Base-by-base conservation (phyloP, 2,888 invertebrate genomes). In the Cyaniris semiargus region DNA sequence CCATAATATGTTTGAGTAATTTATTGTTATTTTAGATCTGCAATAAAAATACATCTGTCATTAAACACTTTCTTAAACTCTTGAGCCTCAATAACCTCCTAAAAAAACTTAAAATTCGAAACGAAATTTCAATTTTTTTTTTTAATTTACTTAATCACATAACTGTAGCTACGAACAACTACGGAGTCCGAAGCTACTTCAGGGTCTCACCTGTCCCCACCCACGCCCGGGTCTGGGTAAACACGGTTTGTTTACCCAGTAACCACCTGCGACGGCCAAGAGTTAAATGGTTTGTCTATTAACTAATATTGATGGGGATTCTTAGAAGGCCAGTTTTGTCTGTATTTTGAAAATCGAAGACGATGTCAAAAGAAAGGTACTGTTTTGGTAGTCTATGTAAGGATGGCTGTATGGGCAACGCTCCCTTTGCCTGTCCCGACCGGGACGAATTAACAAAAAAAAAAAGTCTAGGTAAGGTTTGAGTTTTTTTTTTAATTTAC, bases 221-320 rank as follows among this genome's bases (percentile, higher is more conserved):
- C 81, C 80, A 80, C 38, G 80, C 80, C 83, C 84, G 85, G 83
- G 85, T 84, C 81, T 82, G 78, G 76, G 78, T 86, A 88, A 88
- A 88, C 86, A 89, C 78, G 78, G 71, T 75, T 15, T 88, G 84
- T 88, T 88, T 85, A 83, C 81, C 76, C 74, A 81, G 81, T 83
- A 86, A 83, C 89, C 89, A 89, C 88, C 88, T 87, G 89, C 87
- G 83, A 83, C 81, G 38, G 58, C 38, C 15, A 8, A 23, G 27
- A 66, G 66, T 66, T 66, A 27, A 66, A 66, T 31, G 7, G 27
- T 66, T 66, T 66, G 66, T 66, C 27, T 66, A 66, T 66, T 31
- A 66, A 66, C 66, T 31, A 66, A 66, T 66, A 66, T 66, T 27
- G 66, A 66, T 66, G 18, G 27, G 66, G 66, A 18, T 66, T 66